Conservation (phyloP, 2,113 vertebrate genomes). For the Cyanoliseus patagonus region DNA sequence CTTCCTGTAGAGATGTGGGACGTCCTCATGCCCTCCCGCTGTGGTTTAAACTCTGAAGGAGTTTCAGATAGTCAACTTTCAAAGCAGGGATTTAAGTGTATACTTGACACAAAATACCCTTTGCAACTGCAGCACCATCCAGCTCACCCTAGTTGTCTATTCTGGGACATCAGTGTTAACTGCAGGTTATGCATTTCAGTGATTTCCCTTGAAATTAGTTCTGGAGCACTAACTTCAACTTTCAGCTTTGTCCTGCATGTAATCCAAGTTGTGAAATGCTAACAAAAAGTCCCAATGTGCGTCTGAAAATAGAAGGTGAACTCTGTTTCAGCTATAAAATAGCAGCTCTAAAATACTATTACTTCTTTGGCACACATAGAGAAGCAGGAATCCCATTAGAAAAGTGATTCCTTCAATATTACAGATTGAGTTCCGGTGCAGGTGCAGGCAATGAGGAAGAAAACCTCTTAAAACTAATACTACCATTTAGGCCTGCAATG, state of each 20-base stretch:
- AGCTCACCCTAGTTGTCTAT: neutral
- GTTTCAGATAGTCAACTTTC: neutral
- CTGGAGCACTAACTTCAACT: neutral
- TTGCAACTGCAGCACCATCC: neutral
- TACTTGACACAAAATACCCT: neutral
- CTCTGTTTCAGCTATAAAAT: neutral
- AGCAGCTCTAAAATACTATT: neutral
- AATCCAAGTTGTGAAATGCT: neutral
- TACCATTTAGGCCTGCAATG: neutral
- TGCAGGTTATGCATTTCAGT: rapidly evolving
- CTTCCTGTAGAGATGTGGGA: neutral
- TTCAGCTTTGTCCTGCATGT: neutral
- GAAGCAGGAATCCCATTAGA: neutral
- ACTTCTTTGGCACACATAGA: neutral
- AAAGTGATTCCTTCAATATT: neutral
- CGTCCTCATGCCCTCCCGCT: no score
- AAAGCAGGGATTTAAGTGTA: neutral
- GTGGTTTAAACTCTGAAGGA: neutral
- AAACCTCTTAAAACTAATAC: rapidly evolving
- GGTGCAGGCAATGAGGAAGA: neutral
- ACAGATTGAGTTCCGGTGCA: neutral
- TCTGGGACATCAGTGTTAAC: neutral
- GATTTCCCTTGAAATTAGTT: neutral
- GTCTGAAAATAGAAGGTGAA: neutral
- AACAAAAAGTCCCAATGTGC: rapidly evolving